Evolutionary conservation across 2,113 vertebrate species (phyloP).

Genomic region (Corydoras sp.): DNA sequence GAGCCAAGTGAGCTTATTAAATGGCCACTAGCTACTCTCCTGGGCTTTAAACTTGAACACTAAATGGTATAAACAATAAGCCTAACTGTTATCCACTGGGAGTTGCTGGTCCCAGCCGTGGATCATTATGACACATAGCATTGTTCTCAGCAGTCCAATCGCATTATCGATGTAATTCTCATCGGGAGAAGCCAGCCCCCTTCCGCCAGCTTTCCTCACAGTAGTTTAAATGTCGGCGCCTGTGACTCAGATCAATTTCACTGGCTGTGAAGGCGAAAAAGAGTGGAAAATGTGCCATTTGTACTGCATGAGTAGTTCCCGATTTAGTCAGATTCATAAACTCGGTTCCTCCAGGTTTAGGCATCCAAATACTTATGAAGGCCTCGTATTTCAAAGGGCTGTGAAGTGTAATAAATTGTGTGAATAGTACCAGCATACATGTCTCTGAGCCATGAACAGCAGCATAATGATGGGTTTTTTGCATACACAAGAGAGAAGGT

Average conservation of each 20-base stretch:
- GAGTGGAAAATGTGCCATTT: no score
- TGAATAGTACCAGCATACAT: constrained; percentile 3
- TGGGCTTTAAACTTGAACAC: no score
- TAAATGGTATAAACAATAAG: no score
- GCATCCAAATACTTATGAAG: not conserved
- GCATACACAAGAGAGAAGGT: not conserved
- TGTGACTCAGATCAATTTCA: constrained; percentile 44
- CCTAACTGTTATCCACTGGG: no score
- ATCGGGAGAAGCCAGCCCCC: constrained; percentile 4
- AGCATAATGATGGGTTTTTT: not conserved
- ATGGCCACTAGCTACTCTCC: no score
- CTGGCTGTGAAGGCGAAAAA: constrained; percentile 12
- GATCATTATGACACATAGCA: constrained; percentile 29
- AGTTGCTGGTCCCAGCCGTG: no score
- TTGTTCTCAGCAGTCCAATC: constrained; percentile 34
- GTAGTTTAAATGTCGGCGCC: constrained; percentile 29
- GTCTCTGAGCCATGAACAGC: not conserved
- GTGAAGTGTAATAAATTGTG: constrained; percentile 5
- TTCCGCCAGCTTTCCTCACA: not conserved
- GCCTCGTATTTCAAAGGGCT: constrained; percentile 5
- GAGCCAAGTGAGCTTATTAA: no score
- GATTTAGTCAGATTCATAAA: no score
- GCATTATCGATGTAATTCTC: constrained; percentile 43
- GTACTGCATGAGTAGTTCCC: no score
- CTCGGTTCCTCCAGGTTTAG: no score